Evolutionary conservation across 1,140 invertebrate genomes (phyloP), one percentile per base, ranked within the genome.

Genomic region (Neelides sp.): DNA sequence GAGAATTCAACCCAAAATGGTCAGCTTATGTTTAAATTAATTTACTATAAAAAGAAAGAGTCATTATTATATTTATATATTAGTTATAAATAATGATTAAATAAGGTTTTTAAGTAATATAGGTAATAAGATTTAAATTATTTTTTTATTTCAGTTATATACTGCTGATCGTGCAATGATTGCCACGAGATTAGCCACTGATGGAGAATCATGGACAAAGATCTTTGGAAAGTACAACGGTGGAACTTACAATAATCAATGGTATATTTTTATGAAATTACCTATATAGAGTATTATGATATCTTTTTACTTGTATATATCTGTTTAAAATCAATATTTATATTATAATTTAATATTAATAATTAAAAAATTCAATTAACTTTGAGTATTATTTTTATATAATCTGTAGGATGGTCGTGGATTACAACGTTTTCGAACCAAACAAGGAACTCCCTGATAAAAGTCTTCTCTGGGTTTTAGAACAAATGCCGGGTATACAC

Each of bases 221-320:
- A 64, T 71, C 0, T 67, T 83, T 27, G 69, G 72, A 0, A 62
- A 66, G 1, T 78, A 77, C 64, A 86, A 90, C 68, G 84, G 82
- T 50, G 83, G 82, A 5, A 89, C 85, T 24, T 84, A 86, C 47
- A 84, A 82, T 63, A 87, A 90, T 58, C 85, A 94, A 64, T 96
- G 89, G n/a, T n/a, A n/a, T n/a, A n/a, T n/a, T n/a, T n/a, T n/a
- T n/a, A n/a, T n/a, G n/a, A n/a, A n/a, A n/a, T n/a, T n/a, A n/a
- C n/a, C n/a, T n/a, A n/a, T n/a, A n/a, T n/a, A n/a, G n/a, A n/a
- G n/a, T n/a, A n/a, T n/a, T n/a, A n/a, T n/a, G n/a, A n/a, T n/a
- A n/a, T n/a, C n/a, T n/a, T n/a, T n/a, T n/a, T n/a, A n/a, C n/a
- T n/a, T n/a, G n/a, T n/a, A n/a, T n/a, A n/a, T n/a, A n/a, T n/a